Conservation (phyloP, 92 coral and sea anemone genomes). For the Phenganax stokvisi region DNA sequence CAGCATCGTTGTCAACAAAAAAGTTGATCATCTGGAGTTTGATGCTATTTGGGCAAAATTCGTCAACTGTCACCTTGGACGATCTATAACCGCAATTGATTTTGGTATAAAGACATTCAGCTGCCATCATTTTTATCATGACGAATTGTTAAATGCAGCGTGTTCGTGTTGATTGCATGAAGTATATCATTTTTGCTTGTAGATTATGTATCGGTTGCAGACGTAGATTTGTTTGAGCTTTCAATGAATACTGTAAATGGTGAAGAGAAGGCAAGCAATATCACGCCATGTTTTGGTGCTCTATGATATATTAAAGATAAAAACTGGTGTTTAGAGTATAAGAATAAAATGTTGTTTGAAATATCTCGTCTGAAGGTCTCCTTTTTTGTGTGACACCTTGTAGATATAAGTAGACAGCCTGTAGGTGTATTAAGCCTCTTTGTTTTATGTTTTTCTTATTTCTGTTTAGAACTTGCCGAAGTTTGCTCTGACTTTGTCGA, state of each 20-base stretch:
- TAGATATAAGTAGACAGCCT: no score
- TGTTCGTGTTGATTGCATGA: not conserved
- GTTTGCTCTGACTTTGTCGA: slow-evolving; percentile 84
- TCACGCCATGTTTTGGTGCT: not conserved
- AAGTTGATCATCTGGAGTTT: no score
- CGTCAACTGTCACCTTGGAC: no score
- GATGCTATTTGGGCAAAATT: no score
- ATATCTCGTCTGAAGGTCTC: no score
- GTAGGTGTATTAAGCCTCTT: no score
- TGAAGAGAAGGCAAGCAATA: slow-evolving; percentile 58
- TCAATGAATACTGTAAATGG: slow-evolving; percentile 79
- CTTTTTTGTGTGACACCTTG: no score
- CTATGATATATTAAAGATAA: not conserved
- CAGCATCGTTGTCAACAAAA: no score
- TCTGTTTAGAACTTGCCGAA: slow-evolving; percentile 69
- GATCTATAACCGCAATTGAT: no score
- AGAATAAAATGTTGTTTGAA: not conserved
- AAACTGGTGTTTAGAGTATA: not conserved
- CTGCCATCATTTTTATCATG: not conserved
- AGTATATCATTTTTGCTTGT: slow-evolving; percentile 6
- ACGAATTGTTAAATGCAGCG: not conserved
- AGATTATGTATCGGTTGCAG: slow-evolving; percentile 93
- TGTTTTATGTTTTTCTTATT: not conserved
- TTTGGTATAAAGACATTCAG: no score
- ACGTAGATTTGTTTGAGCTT: slow-evolving; percentile 85